Evolutionary conservation across 2,888 invertebrate species (phyloP), one percentile per base, ranked within the genome.

Genomic region (Dynastes grantii): DNA sequence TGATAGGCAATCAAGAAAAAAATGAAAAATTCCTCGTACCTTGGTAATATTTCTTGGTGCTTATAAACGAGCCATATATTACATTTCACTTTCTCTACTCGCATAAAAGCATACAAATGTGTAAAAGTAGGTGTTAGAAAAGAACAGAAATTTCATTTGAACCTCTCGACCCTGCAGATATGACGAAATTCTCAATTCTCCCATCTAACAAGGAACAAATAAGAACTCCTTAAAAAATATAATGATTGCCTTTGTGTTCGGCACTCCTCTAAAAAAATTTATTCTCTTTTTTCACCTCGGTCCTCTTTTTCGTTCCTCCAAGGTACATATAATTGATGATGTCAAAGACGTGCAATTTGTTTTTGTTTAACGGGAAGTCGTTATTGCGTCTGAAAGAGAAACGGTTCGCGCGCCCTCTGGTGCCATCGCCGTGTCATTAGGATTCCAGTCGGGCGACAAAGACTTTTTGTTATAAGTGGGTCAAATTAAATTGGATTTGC

Each of bases 401-500:
- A 64, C 78, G 78, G 58, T 73, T 49, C 68, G 64, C 37, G 73
- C 78, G 73, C 77, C 49, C 71, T 65, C 55, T 68, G 76, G 76
- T 76, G 65, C 55, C 37, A 55, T 76, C 76, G 67, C 49, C 51
- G 67, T 65, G 71, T 78, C 78, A 64, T 78, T 78, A 78, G 64
- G 78, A 78, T 78, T 78, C 78, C 64, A 49, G 71, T 61, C 71
- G 63, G 64, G 61, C 78, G 65, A 64, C 78, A 71, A 73, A 53
- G 73, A 61, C 73, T 78, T 73, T 78, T 78, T 78, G 64, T 53
- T 53, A 73, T 78, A 78, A 78, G 73, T 78, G 78, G 78, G 78
- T 78, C 78, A 78, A 73, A 78, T 78, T 78, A 78, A 78, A 78
- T 78, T 78, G 78, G 71, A 78, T 63, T 76, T 65, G 53, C 68